These are phyloP conservation scores for Marronus borbonicus DNA, from an alignment of 2,888 invertebrate species.

Conservation along the genomic window DNA sequence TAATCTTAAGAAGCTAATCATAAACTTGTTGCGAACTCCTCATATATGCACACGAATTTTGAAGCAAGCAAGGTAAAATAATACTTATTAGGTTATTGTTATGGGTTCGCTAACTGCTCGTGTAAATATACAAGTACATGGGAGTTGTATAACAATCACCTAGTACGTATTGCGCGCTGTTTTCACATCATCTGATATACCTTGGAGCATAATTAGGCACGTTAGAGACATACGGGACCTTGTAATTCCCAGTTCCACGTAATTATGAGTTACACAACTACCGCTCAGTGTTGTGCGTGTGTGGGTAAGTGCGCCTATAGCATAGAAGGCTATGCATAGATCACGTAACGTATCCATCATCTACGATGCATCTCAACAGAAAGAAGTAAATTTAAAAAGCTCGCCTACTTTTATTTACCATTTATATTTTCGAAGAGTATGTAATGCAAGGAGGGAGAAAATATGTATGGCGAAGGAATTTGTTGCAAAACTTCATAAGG, in stretches of 20 bases:
- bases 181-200: constrained; percentile 52
- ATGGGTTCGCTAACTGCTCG: constrained; percentile 8
- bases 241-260: constrained; percentile 53
- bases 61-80: constrained; percentile 4
- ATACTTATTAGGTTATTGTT: constrained; percentile 23
- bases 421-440: too few relatives aligned
- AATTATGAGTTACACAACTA: constrained; percentile 49
- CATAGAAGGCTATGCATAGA: background rate
- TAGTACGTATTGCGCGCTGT: constrained; percentile 19
- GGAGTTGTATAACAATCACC: constrained; percentile 24
- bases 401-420: too few relatives aligned
- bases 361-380: too few relatives aligned
- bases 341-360: constrained; percentile 7
- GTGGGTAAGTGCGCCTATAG: background rate
- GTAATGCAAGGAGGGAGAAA: too few relatives aligned
- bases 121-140: constrained; percentile 25
- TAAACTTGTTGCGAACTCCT: background rate
- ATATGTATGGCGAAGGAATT: too few relatives aligned
- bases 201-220: constrained; percentile 58
- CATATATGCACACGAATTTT: background rate
- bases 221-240: constrained; percentile 57
- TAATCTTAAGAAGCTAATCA: background rate
- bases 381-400: too few relatives aligned
- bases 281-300: constrained; percentile 28
- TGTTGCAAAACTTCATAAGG: too few relatives aligned